These are phyloP conservation scores for Ormyrus nitidulus DNA, from an alignment of 2,888 invertebrate species.

Conservation along the genomic window DNA sequence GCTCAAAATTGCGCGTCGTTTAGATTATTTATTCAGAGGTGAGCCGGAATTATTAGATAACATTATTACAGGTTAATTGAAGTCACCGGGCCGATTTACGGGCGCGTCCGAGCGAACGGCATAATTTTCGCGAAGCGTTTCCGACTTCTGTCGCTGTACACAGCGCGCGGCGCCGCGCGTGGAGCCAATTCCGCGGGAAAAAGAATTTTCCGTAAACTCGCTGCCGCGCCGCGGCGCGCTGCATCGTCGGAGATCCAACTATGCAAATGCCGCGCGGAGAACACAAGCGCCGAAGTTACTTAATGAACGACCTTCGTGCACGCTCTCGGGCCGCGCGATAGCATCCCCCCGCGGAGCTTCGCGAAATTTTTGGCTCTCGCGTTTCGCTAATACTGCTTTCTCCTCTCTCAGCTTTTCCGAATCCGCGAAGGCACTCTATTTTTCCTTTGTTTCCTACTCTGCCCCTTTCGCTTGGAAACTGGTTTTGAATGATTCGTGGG, in stretches of 20 bases:
- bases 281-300: conserved; percentile 46
- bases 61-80: not conserved
- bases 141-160: too few species aligned
- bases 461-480: not conserved
- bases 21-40: not conserved
- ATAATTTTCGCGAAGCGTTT: too few species aligned
- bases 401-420: not conserved
- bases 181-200: not conserved
- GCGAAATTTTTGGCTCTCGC: conserved; percentile 10
- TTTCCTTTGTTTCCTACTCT: not conserved
- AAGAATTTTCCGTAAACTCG: conserved; percentile 24
- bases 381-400: conserved; percentile 10
- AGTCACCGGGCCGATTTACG: not conserved
- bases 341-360: not conserved
- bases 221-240: conserved; percentile 6
- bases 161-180: not conserved
- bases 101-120: too few species aligned
- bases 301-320: conserved; percentile 41
- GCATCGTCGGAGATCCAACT: conserved; percentile 9
- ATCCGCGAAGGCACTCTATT: not conserved
- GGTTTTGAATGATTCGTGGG: too few species aligned
- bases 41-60: not conserved
- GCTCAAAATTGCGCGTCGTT: too few species aligned
- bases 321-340: conserved; percentile 15
- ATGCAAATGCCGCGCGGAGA: conserved; percentile 40